Conservation (phyloP, 2,888 invertebrate species). For the Cistogaster globosa region DNA sequence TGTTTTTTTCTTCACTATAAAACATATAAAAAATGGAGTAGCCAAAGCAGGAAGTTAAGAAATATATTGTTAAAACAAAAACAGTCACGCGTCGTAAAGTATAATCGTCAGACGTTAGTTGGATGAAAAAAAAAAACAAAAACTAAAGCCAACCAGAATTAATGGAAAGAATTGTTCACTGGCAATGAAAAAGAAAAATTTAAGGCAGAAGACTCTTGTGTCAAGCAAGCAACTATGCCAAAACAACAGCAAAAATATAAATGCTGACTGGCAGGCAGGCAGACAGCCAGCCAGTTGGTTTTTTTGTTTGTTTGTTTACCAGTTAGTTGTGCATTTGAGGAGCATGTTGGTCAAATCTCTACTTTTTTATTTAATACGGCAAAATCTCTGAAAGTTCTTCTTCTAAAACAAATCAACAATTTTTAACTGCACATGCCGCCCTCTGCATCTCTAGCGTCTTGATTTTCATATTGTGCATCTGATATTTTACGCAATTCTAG, state of each 20-base stretch:
- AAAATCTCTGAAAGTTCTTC: constrained; percentile 1
- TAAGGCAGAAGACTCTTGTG: constrained; percentile 39
- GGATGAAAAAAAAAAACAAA: constrained; percentile 1
- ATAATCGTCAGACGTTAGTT: constrained; percentile 58
- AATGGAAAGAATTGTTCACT: background rate
- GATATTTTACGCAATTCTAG: constrained; percentile 66
- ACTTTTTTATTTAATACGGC: constrained; percentile 1
- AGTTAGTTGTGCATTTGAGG: constrained; percentile 4
- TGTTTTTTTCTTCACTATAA: constrained; percentile 23
- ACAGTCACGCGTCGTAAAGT: constrained; percentile 68
- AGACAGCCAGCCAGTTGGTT: background rate
- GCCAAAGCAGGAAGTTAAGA: constrained; percentile 52
- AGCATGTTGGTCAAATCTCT: constrained; percentile 6
- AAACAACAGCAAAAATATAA: constrained; percentile 22
- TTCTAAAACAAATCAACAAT: constrained; percentile 21
- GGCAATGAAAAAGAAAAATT: constrained; percentile 18
- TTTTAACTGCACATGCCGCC: background rate
- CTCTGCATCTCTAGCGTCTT: background rate
- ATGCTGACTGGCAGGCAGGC: background rate
- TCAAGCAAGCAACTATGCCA: constrained; percentile 32
- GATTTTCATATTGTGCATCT: constrained; percentile 28
- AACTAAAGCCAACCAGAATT: background rate
- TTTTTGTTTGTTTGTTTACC: background rate
- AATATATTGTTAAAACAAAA: constrained; percentile 25
- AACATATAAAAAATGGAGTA: constrained; percentile 32